Evolutionary conservation across 2,797 vertebrate genomes (phyloP).

Genomic region (Urophycis tenuis): DNA sequence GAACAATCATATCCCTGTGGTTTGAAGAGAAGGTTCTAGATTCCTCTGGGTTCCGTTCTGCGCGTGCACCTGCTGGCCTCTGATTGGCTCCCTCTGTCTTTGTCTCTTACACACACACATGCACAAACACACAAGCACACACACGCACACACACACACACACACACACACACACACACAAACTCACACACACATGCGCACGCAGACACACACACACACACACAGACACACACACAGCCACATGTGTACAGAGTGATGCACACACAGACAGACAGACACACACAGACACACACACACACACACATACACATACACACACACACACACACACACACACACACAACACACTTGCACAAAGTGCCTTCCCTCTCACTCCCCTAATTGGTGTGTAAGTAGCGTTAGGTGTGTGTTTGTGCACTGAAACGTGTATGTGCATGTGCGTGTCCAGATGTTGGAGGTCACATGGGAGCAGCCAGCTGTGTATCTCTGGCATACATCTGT

Average conservation of each 20-base stretch:
- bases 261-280: not conserved
- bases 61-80: not conserved
- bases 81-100: not conserved
- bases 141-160: no score
- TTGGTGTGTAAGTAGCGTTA: not conserved
- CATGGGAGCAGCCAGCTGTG: slow-evolving; percentile 42
- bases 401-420: slow-evolving; percentile 26
- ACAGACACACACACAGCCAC: not conserved
- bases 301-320: no score
- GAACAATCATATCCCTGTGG: not conserved
- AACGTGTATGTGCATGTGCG: not conserved
- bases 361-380: not conserved
- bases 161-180: no score
- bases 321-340: no score
- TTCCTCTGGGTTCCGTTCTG: not conserved
- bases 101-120: not conserved
- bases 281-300: not conserved
- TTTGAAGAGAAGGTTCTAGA: not conserved
- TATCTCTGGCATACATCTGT: slow-evolving; percentile 45
- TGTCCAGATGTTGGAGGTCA: slow-evolving; percentile 37
- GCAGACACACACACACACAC: not conserved
- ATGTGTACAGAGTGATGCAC: no score
- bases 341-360: not conserved
- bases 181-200: no score
- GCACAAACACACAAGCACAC: not conserved